Percentiles rank a stretch among this genome's conserved stretches.
Evolutionary conservation across 2,888 invertebrate species (phyloP).

Genomic region (Pseudococcus viburni): DNA sequence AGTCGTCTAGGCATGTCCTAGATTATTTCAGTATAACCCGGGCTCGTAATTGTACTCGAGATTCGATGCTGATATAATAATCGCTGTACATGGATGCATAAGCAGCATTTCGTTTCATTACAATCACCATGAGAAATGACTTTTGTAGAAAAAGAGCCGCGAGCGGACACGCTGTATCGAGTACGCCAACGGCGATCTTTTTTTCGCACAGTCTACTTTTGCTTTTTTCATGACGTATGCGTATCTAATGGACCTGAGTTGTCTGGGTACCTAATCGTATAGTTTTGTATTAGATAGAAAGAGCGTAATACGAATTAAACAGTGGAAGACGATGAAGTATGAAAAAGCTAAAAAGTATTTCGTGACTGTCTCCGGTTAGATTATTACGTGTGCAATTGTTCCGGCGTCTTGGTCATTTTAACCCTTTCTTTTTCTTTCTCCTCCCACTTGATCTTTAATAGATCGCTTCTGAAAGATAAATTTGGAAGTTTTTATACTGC

Average conservation of each 20-base stretch:
- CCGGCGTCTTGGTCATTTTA: background rate
- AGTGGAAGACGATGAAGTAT: background rate
- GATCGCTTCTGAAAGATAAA: constrained; percentile 17
- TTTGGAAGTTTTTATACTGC: background rate
- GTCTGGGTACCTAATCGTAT: background rate
- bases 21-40: background rate
- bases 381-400: background rate
- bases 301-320: background rate
- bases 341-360: background rate
- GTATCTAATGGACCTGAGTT: background rate
- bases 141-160: constrained; percentile 24
- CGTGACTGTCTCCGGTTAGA: constrained; percentile 36
- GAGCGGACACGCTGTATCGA: constrained; percentile 28
- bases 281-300: background rate
- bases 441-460: background rate
- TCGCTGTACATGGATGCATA: background rate
- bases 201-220: constrained; percentile 44
- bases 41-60: background rate
- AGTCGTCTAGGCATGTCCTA: constrained; percentile 46
- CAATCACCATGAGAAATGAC: constrained; percentile 1
- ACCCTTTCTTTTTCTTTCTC: background rate
- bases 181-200: background rate
- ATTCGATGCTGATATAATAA: constrained; percentile 18
- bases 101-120: background rate
- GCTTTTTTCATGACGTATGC: constrained; percentile 4